Evolutionary conservation across 2,888 invertebrate species (phyloP), one percentile per base, ranked within the genome.

Genomic region (Prosopocoilus inquinatus): DNA sequence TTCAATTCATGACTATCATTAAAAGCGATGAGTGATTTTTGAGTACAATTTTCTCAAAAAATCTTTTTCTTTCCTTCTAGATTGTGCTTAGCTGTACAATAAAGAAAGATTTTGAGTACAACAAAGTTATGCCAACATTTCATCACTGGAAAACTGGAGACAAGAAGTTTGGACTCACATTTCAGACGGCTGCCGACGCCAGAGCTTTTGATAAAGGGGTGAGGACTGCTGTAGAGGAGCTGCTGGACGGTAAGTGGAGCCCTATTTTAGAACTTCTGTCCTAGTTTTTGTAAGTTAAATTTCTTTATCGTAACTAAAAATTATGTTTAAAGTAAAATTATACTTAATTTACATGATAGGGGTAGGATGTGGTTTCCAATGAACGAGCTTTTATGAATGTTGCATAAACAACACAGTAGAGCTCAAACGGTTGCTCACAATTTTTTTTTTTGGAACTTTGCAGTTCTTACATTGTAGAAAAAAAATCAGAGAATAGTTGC

Each of bases 71-170:
- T 48, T 48, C 47, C 45, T 72, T 74, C 3, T 79, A 96, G 95
- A 90, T 91, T 73, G 93, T 96, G 65, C 84, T 96, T 65, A 92
- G 93, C 79, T 96, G 96, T 83, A 90, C 90, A 49, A 91, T 96
- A 75, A 94, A 94, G 79, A 92, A 93, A 76, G 96, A 96, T 79
- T 92, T 96, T 78, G 91, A 94, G 77, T 96, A 96, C 82, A 93
- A 94, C 80, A 94, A 94, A 82, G 95, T 96, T 70, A 96, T 96
- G 91, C 96, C 97, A 33, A 96, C 96, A 44, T 97, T 97, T 84
- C 96, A 96, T 81, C 96, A 96, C 79, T 97, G 96, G 96, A 89
- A 90, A 74, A 94, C 94, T 13, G 96, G 94, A 55, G 94, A 95
- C 79, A 93, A 94, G 79, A 89, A 92, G 65, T 96, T 94, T 81